Evolutionary conservation across 2,888 invertebrate genomes (phyloP), one percentile per base, ranked within the genome.

Genomic region (Stomorhina lunata): DNA sequence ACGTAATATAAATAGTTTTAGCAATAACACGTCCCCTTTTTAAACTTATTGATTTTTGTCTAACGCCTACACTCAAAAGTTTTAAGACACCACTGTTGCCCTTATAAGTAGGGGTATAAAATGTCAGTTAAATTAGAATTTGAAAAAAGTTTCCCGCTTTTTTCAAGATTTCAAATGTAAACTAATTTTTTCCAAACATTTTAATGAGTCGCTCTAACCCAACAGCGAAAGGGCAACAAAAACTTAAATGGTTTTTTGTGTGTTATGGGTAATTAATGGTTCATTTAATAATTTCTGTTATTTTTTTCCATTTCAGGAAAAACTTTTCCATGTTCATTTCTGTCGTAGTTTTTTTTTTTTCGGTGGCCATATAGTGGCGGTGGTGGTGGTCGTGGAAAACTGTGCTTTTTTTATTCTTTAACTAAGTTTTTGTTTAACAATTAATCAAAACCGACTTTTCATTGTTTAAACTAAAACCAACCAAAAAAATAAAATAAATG

Each of bases 241-340:
- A 29, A 40, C 5, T 15, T 25, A 20, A 40, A 27, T 55, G 10
- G 20, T 48, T 65, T 76, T 61, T 65, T 69, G 12, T 57, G 20
- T 66, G 22, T 66, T 75, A 75, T 71, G 69, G 79, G 79, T 82
- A 82, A 75, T 82, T 82, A 79, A 82, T 82, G 82, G 69, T 75
- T 82, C 82, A 82, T 82, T 82, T 79, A 78, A 82, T 71, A 78
- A 75, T 81, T 81, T 73, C 53, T 65, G n/a, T 29, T 25, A n/a
- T 27, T 40, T 2, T 2, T 20, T 29, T 43, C 29, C 15, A n/a
- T 43, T 43, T 20, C 40, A 63, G n/a, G n/a, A 43, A 29, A 73
- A 45, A 45, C 45, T 45, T 45, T 20, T 45, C 9, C 37, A 45
- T 43, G 17, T n/a, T n/a, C n/a, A n/a, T n/a, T n/a, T n/a, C n/a